Evolutionary conservation across 2,888 invertebrate species (phyloP), one percentile per base, ranked within the genome.

Genomic region (Callyntrura sp.): DNA sequence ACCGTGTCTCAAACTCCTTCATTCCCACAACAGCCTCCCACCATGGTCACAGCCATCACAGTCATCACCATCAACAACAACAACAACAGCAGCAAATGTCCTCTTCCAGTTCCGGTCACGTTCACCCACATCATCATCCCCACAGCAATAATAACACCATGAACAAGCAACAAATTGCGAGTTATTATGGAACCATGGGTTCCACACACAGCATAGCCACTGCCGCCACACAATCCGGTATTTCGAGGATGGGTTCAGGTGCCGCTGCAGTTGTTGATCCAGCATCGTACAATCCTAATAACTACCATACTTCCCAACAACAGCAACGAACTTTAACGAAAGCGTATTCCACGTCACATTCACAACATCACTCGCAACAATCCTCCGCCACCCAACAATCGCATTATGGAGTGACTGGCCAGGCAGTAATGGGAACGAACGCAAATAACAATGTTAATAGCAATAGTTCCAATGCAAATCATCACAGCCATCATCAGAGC

Each of bases 1-100:
- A 89, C 85, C 92, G 90, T 79, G 88, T 87, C 55, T 85, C 87
- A 85, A 93, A 92, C 92, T 93, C 93, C 70, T 93, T 93, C 73
- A 93, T 93, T 35, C 93, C 93, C 20, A 90, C 93, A 14, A 90
- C 92, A 73, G 76, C 90, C 25, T 85, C 79, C 3, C 76, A 88
- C 43, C 89, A 87, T 48, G 85, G 88, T 76, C 91, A 92, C 45
- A 73, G 88, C 55, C 81, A 88, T 68, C 79, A 78, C 48, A 82
- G 82, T 78, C 90, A 85, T 35, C 90, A 85, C 5, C 88, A 89
- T 25, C 88, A 85, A 65, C 91, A 88, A 51, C 57, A 88, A 85
- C 25, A 62, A 35, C 78, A 76, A 20, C 84, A 82, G 60, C 90
- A 86, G 20, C 88, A 84, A 35, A 78, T 81, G 20, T 70, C 82